Conservation (phyloP, 1,140 invertebrate genomes). For the Hypsibius dujardini region DNA sequence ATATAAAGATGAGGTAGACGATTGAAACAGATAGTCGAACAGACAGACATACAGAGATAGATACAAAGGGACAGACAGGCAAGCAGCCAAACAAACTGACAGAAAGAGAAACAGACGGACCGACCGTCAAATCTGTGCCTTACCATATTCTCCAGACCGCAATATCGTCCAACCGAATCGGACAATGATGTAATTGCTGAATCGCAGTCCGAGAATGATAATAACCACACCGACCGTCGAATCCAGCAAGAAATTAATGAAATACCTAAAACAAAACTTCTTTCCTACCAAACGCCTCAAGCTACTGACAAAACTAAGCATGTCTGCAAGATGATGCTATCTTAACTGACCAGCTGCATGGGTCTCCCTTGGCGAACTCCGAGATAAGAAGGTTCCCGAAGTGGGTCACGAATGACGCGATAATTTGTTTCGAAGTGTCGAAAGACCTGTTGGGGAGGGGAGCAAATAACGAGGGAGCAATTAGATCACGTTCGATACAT, state of each 20-base stretch:
- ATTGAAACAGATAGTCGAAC: no score
- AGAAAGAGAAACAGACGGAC: no score
- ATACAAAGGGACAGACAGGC: no score
- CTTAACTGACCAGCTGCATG: slow-evolving; percentile 11
- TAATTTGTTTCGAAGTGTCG: slow-evolving; percentile 11
- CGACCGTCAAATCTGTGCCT: no score
- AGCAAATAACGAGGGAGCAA: no score
- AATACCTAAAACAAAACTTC: slow-evolving; percentile 11
- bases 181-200: background rate
- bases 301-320: no score
- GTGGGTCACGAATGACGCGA: slow-evolving; percentile 13
- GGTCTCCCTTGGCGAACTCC: background rate
- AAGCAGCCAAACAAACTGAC: no score
- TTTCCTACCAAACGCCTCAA: no score
- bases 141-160: slow-evolving; percentile 10
- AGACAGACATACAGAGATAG: no score
- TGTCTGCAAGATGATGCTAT: no score
- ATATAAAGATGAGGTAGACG: no score
- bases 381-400: slow-evolving; percentile 11
- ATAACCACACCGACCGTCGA: slow-evolving; percentile 1
- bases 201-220: background rate
- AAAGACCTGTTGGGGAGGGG: background rate
- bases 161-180: slow-evolving; percentile 3
- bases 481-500: no score
- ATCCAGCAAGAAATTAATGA: slow-evolving; percentile 7